Evolutionary conservation across 2,113 vertebrate species (phyloP).

Genomic region (Geococcyx californianus): DNA sequence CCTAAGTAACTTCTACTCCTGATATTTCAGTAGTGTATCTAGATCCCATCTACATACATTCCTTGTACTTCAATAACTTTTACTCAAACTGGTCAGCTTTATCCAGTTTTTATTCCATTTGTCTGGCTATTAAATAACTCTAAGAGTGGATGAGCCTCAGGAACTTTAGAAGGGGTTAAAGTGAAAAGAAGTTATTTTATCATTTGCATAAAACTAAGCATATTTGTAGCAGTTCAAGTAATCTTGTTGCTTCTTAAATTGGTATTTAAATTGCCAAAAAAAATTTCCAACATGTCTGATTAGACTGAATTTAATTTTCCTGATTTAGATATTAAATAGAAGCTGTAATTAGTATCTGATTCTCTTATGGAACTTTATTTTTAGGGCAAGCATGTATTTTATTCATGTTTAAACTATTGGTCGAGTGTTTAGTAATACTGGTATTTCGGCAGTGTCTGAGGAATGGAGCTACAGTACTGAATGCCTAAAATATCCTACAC

Average conservation of each 20-base stretch:
- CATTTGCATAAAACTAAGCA: conserved; percentile 37
- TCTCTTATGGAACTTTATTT: conserved; percentile 61
- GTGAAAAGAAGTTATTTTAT: background rate
- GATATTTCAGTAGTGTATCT: background rate
- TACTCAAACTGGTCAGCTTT: background rate
- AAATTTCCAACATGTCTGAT: conserved; percentile 58
- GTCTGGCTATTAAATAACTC: background rate
- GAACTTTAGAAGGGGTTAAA: background rate
- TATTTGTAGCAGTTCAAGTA: conserved; percentile 38
- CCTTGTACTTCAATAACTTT: background rate
- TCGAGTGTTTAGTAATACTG: background rate
- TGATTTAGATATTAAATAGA: conserved; percentile 64
- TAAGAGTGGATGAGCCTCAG: background rate
- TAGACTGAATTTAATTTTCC: conserved; percentile 63
- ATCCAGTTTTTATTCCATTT: background rate
- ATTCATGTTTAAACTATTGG: background rate
- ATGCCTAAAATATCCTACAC: background rate
- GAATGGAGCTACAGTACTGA: background rate
- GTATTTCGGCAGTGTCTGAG: background rate
- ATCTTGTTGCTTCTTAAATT: conserved; percentile 45
- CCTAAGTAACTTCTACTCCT: background rate
- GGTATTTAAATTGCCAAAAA: conserved; percentile 46
- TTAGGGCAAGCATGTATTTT: conserved; percentile 14
- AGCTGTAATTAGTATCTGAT: conserved; percentile 51
- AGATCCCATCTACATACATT: background rate